A percentile compares a stretch with the other conserved stretches of the same genome.
phyloP scores from a whole-genome alignment of 2,113 vertebrate genomes.

The Thamnophis sirtalis region DNA sequence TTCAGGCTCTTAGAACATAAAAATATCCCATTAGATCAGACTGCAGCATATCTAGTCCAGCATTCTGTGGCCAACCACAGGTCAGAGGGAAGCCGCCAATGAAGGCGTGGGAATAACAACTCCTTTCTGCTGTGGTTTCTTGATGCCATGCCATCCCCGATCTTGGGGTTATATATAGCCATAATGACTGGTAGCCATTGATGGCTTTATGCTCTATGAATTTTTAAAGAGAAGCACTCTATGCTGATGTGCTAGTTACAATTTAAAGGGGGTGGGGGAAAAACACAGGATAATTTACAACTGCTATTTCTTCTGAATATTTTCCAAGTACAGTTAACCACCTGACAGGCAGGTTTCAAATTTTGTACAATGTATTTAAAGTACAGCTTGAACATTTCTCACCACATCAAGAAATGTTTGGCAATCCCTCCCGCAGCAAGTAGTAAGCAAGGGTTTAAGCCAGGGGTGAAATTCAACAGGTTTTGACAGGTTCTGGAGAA shows the following conservation, averaged over 20 bases:
- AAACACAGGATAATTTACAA: not conserved
- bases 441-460: not conserved
- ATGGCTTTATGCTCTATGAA: not conserved
- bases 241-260: not conserved
- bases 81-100: not conserved
- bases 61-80: not conserved
- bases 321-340: accelerated
- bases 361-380: not conserved
- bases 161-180: not conserved
- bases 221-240: not conserved
- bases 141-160: too few relatives aligned
- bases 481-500: too few relatives aligned
- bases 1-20: not conserved
- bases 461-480: too few relatives aligned
- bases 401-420: not conserved
- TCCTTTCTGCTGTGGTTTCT: not conserved
- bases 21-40: not conserved
- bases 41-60: not conserved
- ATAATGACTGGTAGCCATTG: not conserved
- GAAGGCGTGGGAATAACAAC: not conserved
- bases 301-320: not conserved
- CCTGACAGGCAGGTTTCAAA: accelerated
- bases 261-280: not conserved
- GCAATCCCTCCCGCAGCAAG: conserved; percentile 19
- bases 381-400: conserved; percentile 34